phyloP scores from a whole-genome alignment of 2,797 vertebrate genomes.

The Novumbra hubbsi region DNA sequence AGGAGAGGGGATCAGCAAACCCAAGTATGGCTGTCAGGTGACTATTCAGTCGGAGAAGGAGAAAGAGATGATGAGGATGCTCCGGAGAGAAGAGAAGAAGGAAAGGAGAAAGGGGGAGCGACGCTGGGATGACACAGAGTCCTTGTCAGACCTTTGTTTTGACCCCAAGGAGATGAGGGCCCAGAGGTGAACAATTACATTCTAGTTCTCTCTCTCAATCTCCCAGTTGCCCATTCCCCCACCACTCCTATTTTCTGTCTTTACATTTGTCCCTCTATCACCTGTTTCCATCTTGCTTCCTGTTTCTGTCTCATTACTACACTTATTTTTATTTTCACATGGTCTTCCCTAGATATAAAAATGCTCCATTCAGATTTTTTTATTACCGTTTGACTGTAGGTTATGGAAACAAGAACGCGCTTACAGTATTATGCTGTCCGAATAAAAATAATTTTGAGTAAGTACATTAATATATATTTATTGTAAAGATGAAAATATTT shows the following conservation, averaged over 20 bases:
- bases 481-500: too few species aligned
- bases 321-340: background rate
- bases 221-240: slow-evolving; percentile 2
- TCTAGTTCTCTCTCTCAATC: slow-evolving; percentile 10
- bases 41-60: slow-evolving; percentile 97
- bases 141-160: slow-evolving; percentile 71
- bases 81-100: slow-evolving; percentile 90
- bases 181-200: slow-evolving; percentile 78
- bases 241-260: slow-evolving; percentile 6
- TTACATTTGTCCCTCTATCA: background rate
- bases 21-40: slow-evolving; percentile 91
- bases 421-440: too few species aligned
- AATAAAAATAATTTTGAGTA: too few species aligned
- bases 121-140: slow-evolving; percentile 83
- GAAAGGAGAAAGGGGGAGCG: slow-evolving; percentile 83
- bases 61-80: slow-evolving; percentile 88
- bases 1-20: slow-evolving; percentile 75
- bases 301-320: background rate
- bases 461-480: too few species aligned
- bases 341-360: slow-evolving; percentile 26
- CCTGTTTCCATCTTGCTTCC: background rate
- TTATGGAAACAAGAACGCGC: slow-evolving; percentile 2
- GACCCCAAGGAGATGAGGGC: slow-evolving; percentile 90
- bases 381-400: slow-evolving; percentile 41
- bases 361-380: slow-evolving; percentile 50